These are phyloP conservation scores for Dorcus hopei DNA, from an alignment of 2,888 invertebrate genomes.

Conservation along the genomic window DNA sequence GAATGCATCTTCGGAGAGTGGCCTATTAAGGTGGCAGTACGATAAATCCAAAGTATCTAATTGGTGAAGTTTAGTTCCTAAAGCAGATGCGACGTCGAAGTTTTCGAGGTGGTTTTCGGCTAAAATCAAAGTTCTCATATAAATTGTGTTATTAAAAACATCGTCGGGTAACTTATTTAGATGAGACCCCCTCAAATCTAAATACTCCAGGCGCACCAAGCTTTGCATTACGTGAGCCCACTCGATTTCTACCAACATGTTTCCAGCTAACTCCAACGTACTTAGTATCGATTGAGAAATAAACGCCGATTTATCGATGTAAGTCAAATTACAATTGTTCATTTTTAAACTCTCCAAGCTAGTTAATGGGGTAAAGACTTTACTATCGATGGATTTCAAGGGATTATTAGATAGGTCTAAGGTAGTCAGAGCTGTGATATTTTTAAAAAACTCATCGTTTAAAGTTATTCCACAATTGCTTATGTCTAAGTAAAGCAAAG, in stretches of 20 bases:
- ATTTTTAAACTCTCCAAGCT: slow-evolving; percentile 64
- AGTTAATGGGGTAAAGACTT: slow-evolving; percentile 61
- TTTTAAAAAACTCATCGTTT: slow-evolving; percentile 63
- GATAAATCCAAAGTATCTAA: slow-evolving; percentile 66
- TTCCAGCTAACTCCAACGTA: slow-evolving; percentile 61
- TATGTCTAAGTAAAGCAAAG: slow-evolving; percentile 66
- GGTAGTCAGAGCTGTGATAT: slow-evolving; percentile 63
- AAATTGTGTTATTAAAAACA: slow-evolving; percentile 63
- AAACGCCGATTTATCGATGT: slow-evolving; percentile 58
- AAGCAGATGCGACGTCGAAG: slow-evolving; percentile 61
- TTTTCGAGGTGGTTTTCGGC: slow-evolving; percentile 64
- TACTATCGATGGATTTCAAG: slow-evolving; percentile 55
- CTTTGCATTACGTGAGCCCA: slow-evolving; percentile 63
- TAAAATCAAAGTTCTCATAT: slow-evolving; percentile 61
- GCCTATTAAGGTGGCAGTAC: slow-evolving; percentile 64
- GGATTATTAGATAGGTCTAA: slow-evolving; percentile 70
- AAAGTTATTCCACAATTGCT: slow-evolving; percentile 62
- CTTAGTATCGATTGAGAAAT: slow-evolving; percentile 59
- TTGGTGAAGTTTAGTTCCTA: slow-evolving; percentile 63
- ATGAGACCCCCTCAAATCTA: slow-evolving; percentile 61
- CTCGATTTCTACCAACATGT: slow-evolving; percentile 55
- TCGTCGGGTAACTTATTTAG: slow-evolving; percentile 62
- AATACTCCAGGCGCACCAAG: slow-evolving; percentile 59
- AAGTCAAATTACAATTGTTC: slow-evolving; percentile 62
- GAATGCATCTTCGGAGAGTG: slow-evolving; percentile 66